Evolutionary conservation across 2,797 vertebrate species (phyloP).

Genomic region (Poeciliopsis turneri): DNA sequence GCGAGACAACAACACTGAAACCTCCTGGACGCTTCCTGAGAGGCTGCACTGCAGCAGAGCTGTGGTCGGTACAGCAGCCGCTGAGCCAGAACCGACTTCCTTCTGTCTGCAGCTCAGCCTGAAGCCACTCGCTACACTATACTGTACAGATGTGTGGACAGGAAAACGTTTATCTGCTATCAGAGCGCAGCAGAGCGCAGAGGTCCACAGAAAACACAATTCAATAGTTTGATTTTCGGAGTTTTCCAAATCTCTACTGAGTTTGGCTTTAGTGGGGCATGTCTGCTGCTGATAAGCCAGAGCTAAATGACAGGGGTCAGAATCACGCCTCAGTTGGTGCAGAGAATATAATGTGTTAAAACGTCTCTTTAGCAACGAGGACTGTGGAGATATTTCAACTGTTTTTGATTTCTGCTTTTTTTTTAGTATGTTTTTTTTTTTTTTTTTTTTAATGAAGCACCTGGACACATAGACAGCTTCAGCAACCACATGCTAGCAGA

Average conservation of each 20-base stretch:
- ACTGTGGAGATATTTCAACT: neutral
- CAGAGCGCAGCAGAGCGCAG: neutral
- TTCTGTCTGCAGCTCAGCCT: constrained; percentile 28
- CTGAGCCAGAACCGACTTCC: constrained; percentile 16
- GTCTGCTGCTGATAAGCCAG: constrained; percentile 8
- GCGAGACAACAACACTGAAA: neutral
- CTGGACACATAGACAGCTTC: neutral
- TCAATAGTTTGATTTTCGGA: constrained; percentile 2
- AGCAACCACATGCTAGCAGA: neutral
- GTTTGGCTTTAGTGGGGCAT: neutral
- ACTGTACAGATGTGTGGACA: constrained; percentile 6
- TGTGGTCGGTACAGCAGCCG: neutral
- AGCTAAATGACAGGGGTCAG: neutral
- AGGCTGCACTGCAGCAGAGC: neutral
- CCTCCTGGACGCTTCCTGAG: neutral
- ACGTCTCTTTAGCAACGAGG: neutral
- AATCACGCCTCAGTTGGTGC: neutral
- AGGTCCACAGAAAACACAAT: neutral
- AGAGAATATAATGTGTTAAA: neutral
- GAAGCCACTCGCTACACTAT: constrained; percentile 14
- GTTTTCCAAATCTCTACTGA: constrained; percentile 1
- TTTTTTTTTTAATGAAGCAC: too few relatives aligned
- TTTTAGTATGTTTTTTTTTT: neutral
- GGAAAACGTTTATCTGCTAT: constrained; percentile 6
- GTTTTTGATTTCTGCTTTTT: neutral